Evolutionary conservation across 2,888 invertebrate species (phyloP).

Genomic region (Sinodicranocentrus sp.): DNA sequence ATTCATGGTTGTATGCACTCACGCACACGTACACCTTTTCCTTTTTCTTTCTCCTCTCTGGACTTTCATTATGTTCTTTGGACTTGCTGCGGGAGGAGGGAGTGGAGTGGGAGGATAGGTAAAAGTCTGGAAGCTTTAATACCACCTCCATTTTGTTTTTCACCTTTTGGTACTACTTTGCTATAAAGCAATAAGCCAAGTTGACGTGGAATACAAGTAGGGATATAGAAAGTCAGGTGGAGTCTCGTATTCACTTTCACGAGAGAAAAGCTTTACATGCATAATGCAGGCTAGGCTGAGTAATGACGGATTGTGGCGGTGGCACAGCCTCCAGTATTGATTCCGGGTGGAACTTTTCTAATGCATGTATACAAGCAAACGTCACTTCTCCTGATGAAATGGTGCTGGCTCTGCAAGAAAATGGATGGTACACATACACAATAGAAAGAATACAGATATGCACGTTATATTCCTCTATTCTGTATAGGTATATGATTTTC

Average conservation of each 20-base stretch:
- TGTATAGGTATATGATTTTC: not conserved
- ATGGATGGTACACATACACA: no score
- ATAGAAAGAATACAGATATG: no score
- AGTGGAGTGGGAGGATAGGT: not conserved
- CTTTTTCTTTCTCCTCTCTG: not conserved
- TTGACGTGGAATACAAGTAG: no score
- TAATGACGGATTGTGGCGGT: constrained; percentile 73
- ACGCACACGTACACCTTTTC: constrained; percentile 11
- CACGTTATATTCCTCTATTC: no score
- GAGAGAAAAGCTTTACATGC: no score
- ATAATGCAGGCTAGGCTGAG: no score
- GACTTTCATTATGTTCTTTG: constrained; percentile 12
- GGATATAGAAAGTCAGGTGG: no score
- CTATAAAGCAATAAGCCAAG: no score
- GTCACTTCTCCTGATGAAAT: constrained; percentile 24
- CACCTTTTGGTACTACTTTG: not conserved
- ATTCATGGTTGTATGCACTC: constrained; percentile 31
- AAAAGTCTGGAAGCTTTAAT: no score
- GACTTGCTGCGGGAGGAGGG: not conserved
- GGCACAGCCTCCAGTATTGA: constrained; percentile 68
- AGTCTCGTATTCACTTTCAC: no score
- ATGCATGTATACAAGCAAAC: constrained; percentile 9
- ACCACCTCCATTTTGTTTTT: not conserved
- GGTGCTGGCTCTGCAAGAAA: constrained; percentile 50
- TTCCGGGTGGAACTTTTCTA: constrained; percentile 43